phyloP scores from a whole-genome alignment of 2,797 vertebrate species.

The Sphenodon punctatus region DNA sequence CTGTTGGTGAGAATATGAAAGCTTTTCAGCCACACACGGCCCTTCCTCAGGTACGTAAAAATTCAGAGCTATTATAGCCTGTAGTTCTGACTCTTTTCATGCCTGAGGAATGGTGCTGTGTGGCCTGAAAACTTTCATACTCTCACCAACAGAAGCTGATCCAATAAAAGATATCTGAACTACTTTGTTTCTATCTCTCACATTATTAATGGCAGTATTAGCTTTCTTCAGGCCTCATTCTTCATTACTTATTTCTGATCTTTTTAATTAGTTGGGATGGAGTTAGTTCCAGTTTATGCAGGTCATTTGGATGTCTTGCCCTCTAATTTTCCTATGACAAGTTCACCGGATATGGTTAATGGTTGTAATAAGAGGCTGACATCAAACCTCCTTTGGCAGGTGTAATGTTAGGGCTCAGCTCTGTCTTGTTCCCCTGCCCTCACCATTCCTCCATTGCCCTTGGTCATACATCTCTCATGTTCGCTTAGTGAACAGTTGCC shows the following conservation, averaged over 20 bases:
- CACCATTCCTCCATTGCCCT: neutral
- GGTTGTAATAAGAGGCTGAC: constrained; percentile 13
- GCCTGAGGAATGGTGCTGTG: no score
- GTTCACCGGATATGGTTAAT: constrained; percentile 24
- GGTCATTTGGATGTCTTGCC: constrained; percentile 32
- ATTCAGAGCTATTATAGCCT: no score
- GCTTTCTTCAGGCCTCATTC: constrained; percentile 27
- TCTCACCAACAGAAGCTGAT: no score
- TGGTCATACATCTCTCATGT: neutral
- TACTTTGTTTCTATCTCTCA: no score
- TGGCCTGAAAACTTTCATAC: no score
- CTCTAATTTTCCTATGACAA: neutral
- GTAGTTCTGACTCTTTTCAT: no score
- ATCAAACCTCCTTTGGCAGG: neutral
- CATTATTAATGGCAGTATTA: neutral
- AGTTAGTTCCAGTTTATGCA: constrained; percentile 12
- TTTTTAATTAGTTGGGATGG: constrained; percentile 19
- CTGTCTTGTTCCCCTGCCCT: neutral
- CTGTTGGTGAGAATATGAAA: no score
- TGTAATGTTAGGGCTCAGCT: neutral
- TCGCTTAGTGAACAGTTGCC: neutral
- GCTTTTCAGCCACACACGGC: no score
- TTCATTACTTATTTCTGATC: neutral
- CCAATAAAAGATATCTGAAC: no score
- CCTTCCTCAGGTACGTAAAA: no score